Base-by-base conservation (phyloP, 1,140 invertebrate genomes). In the Macrobrachium rosenbergii region DNA sequence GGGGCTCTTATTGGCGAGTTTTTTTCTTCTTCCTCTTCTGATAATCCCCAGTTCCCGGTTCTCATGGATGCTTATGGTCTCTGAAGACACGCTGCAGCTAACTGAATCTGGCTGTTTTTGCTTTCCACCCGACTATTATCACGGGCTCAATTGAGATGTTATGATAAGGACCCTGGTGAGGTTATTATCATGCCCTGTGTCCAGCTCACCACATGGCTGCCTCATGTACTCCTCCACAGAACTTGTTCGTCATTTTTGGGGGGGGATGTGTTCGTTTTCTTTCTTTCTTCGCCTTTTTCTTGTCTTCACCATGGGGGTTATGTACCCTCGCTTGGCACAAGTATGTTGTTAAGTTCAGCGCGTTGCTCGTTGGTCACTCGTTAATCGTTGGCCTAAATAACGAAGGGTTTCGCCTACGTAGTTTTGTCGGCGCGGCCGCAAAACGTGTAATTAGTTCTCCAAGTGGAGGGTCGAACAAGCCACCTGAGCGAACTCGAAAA, bases 391-490 rank as follows among this genome's bases (percentile, higher is more conserved):
- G 72, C 52, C 60, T 73, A 63, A 23, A 77, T 84, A 76, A 77
- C 60, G 73, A 77, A 82, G 72, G 60, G 82, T 28, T 75, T 64
- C 58, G 73, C 73, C 73, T n/a, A 37, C 73, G 21, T 45, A 64
- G 63, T 45, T 45, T 69, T 64, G 16, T n/a, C 62, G 79, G 79
- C 79, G 64, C 69, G 79, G 52, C 79, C 52, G 63, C 64, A 52
- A 19, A 82, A 82, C 79, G 21, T 82, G 79, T 82, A 82, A 82
- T 82, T 82, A 82, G 63, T 62, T 82, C 79, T 52, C 79, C 64
- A 82, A 82, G 79, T 82, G 79, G 79, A 82, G 43, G 79, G 37
- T 43, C 62, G 43, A 69, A 82, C 63, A 52, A 64, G 17, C 62
- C 28, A 52, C 28, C 8, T n/a, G 37, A 17, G 72, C 17, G 16